Conservation (phyloP, 2,113 vertebrate species). For the Perccottus glenii region DNA sequence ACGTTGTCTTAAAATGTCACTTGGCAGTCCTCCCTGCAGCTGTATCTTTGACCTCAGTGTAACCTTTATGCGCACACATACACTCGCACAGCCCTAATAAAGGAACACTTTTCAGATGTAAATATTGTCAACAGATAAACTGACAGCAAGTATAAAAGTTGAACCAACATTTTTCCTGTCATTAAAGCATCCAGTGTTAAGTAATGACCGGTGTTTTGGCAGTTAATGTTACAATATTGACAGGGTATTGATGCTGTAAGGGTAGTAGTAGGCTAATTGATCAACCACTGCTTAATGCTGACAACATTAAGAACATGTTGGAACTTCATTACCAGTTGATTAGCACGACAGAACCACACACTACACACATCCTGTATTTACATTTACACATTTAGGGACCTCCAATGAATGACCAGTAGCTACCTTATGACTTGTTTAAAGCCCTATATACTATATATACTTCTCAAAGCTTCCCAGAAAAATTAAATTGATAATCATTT, state of each 20-base stretch:
- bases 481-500: no score
- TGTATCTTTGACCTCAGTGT: constrained; percentile 48
- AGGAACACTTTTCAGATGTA: constrained; percentile 6
- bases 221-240: constrained; percentile 54
- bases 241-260: constrained; percentile 58
- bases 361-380: constrained; percentile 1
- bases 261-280: constrained; percentile 62
- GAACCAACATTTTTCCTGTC: not conserved
- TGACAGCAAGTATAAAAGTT: not conserved
- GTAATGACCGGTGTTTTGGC: constrained; percentile 38
- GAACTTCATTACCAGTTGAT: constrained; percentile 33
- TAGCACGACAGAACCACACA: constrained; percentile 6
- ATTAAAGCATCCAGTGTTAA: constrained; percentile 8
- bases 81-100: constrained; percentile 20
- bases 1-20: constrained; percentile 57
- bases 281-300: constrained; percentile 61
- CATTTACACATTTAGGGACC: no score
- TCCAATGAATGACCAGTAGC: no score
- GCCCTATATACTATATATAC: no score
- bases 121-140: not conserved
- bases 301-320: constrained; percentile 59
- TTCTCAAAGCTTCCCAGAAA: no score
- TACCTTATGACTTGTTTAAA: no score
- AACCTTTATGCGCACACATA: constrained; percentile 40
- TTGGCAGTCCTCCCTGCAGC: constrained; percentile 56